phyloP scores from a whole-genome alignment of 2,888 invertebrate genomes.

The Odiellus spinosus region DNA sequence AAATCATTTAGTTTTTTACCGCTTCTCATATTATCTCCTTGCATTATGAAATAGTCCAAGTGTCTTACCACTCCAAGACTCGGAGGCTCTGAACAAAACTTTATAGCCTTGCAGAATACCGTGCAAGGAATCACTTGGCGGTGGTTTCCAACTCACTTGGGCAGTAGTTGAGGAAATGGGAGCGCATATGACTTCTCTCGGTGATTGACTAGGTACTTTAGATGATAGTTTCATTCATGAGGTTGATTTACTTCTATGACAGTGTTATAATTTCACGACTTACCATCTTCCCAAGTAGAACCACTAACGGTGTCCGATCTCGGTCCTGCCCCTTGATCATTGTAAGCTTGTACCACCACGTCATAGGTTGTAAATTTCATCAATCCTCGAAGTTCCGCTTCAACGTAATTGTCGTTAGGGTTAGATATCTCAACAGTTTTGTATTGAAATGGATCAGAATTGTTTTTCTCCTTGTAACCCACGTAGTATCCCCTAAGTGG shows the following conservation, averaged over 20 bases:
- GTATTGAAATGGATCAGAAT: constrained; percentile 28
- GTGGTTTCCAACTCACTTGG: constrained; percentile 84
- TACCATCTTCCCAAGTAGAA: constrained; percentile 29
- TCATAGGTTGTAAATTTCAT: constrained; percentile 12
- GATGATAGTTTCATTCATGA: constrained; percentile 10
- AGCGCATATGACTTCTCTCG: constrained; percentile 77
- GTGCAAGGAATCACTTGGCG: constrained; percentile 76
- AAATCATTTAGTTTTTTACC: too few species aligned
- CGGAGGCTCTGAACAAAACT: constrained; percentile 2
- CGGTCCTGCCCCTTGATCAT: constrained; percentile 29
- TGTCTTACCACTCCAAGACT: too few species aligned
- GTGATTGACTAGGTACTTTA: constrained; percentile 69
- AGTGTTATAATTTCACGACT: background rate
- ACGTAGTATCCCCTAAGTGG: constrained; percentile 32
- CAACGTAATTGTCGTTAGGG: background rate
- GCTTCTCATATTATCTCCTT: too few species aligned
- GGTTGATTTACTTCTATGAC: background rate
- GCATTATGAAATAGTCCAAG: too few species aligned
- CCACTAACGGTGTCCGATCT: constrained; percentile 25
- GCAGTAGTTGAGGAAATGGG: constrained; percentile 86
- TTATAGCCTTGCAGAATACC: constrained; percentile 81
- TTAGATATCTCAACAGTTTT: constrained; percentile 22
- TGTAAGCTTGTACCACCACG: constrained; percentile 27
- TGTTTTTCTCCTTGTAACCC: constrained; percentile 29
- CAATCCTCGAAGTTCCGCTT: constrained; percentile 9